Percentiles rank a stretch among this genome's conserved stretches.
Conservation (phyloP, 2,888 invertebrate species). For the Acleris sparsana region DNA sequence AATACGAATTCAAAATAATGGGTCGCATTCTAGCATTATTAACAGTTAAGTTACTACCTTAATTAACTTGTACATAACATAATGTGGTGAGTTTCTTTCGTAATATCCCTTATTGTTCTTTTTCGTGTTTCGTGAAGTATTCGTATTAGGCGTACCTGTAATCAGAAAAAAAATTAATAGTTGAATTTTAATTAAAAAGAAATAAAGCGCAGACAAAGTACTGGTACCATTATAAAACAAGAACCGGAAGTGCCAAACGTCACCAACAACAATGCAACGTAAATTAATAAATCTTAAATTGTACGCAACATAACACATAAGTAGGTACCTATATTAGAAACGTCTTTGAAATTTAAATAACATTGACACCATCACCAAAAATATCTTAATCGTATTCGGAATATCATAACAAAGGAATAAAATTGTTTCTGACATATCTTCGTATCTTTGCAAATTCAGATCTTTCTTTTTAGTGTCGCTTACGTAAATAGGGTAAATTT, state of each 20-base stretch:
- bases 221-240: slow-evolving; percentile 62
- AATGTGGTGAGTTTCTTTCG: slow-evolving; percentile 58
- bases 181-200: slow-evolving; percentile 31
- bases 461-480: too few relatives aligned
- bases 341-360: slow-evolving; percentile 2
- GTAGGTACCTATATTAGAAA: not conserved
- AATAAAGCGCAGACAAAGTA: slow-evolving; percentile 43
- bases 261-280: slow-evolving; percentile 35
- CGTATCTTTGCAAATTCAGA: too few relatives aligned
- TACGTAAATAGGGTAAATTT: too few relatives aligned
- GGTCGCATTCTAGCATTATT: slow-evolving; percentile 23
- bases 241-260: slow-evolving; percentile 38
- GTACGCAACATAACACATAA: not conserved
- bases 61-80: slow-evolving; percentile 65
- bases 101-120: slow-evolving; percentile 59
- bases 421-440: too few relatives aligned
- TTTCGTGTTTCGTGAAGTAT: slow-evolving; percentile 52
- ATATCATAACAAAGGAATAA: too few relatives aligned
- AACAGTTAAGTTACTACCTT: slow-evolving; percentile 45
- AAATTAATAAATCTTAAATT: not conserved
- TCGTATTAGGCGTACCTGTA: slow-evolving; percentile 76
- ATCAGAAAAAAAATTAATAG: slow-evolving; percentile 39
- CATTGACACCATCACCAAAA: not conserved
- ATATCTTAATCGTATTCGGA: too few relatives aligned
- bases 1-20: slow-evolving; percentile 16